A percentile compares a stretch with the other conserved stretches of the same genome.
These are phyloP conservation scores for Sinocyclocheilus maitianheensis DNA, from an alignment of 2,113 vertebrate genomes.

Conservation along the genomic window DNA sequence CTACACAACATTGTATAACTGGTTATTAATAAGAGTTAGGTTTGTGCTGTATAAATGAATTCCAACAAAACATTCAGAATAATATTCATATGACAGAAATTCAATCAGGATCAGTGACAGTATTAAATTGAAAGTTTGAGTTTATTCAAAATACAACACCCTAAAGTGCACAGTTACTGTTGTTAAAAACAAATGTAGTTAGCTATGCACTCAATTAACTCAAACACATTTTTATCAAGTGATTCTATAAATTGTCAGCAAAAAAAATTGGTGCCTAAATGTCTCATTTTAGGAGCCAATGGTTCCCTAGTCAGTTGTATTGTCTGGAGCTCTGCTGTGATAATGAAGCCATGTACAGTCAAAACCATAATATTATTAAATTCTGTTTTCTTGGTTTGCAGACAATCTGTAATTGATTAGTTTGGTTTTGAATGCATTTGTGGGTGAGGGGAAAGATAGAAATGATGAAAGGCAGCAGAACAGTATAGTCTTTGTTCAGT, in stretches of 20 bases:
- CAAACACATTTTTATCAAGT: neutral
- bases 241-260: neutral
- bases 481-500: slow-evolving; percentile 25
- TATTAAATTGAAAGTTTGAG: neutral
- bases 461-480: slow-evolving; percentile 21
- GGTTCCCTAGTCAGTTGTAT: neutral
- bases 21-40: too few species aligned
- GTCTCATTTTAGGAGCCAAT: neutral
- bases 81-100: neutral
- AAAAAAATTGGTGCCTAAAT: neutral
- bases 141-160: neutral
- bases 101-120: too few species aligned
- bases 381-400: slow-evolving; percentile 4
- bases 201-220: neutral
- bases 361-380: slow-evolving; percentile 21
- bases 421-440: slow-evolving; percentile 9
- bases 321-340: neutral
- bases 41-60: neutral
- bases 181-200: neutral
- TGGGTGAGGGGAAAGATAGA: neutral
- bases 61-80: neutral
- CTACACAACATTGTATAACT: too few species aligned
- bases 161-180: neutral
- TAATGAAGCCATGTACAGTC: neutral
- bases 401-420: slow-evolving; percentile 9